phyloP scores from a whole-genome alignment of 2,888 invertebrate species.

The Limnephilus auricula region DNA sequence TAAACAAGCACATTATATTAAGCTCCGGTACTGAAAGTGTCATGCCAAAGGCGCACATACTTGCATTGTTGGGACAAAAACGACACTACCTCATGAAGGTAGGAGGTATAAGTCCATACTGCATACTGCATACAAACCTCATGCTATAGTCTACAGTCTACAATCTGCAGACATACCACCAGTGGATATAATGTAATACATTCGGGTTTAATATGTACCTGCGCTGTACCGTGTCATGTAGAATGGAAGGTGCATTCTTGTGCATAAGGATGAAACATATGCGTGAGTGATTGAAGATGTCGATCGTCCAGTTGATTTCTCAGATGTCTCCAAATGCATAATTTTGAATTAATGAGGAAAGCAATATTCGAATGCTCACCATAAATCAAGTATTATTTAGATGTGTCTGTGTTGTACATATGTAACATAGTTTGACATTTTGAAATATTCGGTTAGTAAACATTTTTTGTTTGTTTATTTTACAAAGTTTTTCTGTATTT shows the following conservation, averaged over 20 bases:
- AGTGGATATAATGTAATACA: slow-evolving; percentile 2
- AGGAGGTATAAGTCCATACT: neutral
- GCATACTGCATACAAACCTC: neutral
- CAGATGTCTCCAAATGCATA: too few species aligned
- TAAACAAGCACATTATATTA: neutral
- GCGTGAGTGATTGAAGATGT: too few species aligned
- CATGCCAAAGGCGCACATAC: slow-evolving; percentile 9
- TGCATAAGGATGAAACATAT: neutral
- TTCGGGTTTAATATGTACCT: neutral
- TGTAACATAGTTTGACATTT: too few species aligned
- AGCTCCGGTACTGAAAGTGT: slow-evolving; percentile 7
- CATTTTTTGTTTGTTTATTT: too few species aligned
- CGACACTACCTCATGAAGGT: neutral
- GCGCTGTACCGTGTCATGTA: neutral
- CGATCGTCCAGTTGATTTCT: too few species aligned
- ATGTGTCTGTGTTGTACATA: too few species aligned
- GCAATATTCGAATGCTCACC: too few species aligned
- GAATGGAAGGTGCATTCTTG: neutral
- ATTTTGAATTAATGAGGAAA: too few species aligned
- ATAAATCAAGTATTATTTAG: too few species aligned
- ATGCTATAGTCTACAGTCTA: neutral
- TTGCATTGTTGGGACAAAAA: slow-evolving; percentile 41
- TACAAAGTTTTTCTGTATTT: too few species aligned
- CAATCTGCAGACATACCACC: neutral
- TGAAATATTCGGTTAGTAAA: too few species aligned